Evolutionary conservation across 2,113 vertebrate genomes (phyloP).

Genomic region (Cochlearius cochlearius): DNA sequence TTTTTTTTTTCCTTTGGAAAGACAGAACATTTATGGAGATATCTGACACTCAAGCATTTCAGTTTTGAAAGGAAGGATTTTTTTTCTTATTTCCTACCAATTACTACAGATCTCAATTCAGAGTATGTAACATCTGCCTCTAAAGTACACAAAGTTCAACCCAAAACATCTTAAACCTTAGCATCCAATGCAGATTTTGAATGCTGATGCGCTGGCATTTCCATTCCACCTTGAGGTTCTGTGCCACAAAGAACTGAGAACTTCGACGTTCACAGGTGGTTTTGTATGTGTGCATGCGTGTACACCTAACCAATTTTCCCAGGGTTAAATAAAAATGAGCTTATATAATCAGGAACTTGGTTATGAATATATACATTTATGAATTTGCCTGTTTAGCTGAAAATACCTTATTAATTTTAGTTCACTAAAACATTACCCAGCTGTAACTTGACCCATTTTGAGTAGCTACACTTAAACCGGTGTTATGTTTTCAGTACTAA

Average conservation of each 20-base stretch:
- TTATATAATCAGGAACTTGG: neutral
- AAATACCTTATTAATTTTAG: constrained; percentile 57
- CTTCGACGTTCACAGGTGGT: neutral
- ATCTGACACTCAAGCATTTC: neutral
- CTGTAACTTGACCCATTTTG: constrained; percentile 68
- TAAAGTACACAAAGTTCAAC: neutral
- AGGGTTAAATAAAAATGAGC: neutral
- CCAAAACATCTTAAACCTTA: neutral
- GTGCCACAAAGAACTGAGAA: neutral
- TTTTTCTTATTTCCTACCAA: neutral
- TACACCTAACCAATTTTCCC: neutral
- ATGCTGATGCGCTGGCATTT: neutral
- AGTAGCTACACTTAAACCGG: constrained; percentile 58
- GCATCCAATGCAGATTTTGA: neutral
- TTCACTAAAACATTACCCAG: constrained; percentile 55
- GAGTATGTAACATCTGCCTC: neutral
- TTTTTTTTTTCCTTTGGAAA: neutral
- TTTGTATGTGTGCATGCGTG: neutral
- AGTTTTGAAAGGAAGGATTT: constrained; percentile 24
- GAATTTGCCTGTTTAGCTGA: constrained; percentile 32
- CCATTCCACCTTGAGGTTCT: neutral
- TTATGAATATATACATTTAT: neutral
- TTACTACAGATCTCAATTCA: neutral
- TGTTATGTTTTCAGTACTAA: constrained; percentile 73
- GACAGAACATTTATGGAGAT: neutral